These are phyloP conservation scores for Mercenaria mercenaria DNA, from an alignment of 1,140 invertebrate genomes.

Conservation along the genomic window DNA sequence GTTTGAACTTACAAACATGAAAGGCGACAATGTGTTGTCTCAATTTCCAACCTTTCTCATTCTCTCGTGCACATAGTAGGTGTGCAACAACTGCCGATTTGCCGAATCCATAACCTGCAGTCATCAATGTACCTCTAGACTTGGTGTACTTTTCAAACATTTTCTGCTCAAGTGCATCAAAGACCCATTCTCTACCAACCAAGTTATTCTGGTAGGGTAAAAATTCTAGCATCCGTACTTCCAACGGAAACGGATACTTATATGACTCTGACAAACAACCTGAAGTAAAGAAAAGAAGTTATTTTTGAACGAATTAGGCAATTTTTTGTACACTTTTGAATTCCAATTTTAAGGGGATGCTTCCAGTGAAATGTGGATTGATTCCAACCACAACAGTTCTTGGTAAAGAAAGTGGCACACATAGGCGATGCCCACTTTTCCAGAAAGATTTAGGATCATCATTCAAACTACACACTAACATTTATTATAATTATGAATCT, in stretches of 20 bases:
- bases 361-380: background rate
- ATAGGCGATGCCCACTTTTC: background rate
- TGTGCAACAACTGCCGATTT: constrained; percentile 3
- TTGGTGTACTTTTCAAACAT: background rate
- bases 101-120: background rate
- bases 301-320: background rate
- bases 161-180: background rate
- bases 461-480: too few species aligned
- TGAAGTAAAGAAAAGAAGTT: background rate
- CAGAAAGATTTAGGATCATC: background rate
- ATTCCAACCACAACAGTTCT: background rate
- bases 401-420: background rate
- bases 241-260: background rate
- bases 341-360: background rate
- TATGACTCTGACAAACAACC: background rate
- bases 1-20: background rate
- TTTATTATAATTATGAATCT: too few species aligned
- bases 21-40: constrained; percentile 50
- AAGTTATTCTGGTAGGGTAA: background rate
- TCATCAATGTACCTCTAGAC: background rate
- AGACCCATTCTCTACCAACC: background rate
- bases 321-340: background rate
- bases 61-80: background rate
- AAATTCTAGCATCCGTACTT: background rate
- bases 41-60: background rate